Percentiles rank a stretch among this genome's conserved stretches.
phyloP scores from a whole-genome alignment of 2,113 vertebrate genomes.

The Varanus komodoensis region DNA sequence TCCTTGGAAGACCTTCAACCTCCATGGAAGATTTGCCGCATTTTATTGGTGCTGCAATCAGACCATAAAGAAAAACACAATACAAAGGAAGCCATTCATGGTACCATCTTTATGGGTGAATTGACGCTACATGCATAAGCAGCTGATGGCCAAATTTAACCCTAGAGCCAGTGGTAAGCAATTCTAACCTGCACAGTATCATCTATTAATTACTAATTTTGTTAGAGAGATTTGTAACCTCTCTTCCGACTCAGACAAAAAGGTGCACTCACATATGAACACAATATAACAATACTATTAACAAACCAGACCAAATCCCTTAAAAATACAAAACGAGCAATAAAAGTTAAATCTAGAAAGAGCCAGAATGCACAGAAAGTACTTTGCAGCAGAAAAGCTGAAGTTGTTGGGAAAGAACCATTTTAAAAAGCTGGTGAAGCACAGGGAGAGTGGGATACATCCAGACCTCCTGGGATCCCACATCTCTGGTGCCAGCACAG shows the following conservation, averaged over 20 bases:
- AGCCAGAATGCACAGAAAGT: neutral
- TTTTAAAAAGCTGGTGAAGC: neutral
- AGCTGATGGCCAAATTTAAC: neutral
- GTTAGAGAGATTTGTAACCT: neutral
- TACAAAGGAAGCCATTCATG: neutral
- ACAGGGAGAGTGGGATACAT: neutral
- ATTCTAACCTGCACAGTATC: neutral
- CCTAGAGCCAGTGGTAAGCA: neutral
- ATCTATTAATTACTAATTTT: neutral
- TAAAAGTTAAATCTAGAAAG: neutral
- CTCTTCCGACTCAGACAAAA: neutral
- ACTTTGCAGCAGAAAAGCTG: neutral
- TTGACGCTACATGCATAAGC: neutral
- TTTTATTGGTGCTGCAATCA: neutral
- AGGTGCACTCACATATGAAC: neutral
- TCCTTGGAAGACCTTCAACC: neutral
- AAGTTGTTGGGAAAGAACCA: neutral
- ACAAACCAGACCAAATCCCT: neutral
- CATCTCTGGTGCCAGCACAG: neutral
- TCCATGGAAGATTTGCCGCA: neutral
- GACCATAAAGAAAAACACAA: neutral
- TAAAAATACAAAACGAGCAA: neutral
- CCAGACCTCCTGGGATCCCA: neutral
- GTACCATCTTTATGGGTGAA: neutral
- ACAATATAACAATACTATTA: neutral